Base-by-base conservation (phyloP, 2,113 vertebrate genomes). In the Dendropsophus ebraccatus region DNA sequence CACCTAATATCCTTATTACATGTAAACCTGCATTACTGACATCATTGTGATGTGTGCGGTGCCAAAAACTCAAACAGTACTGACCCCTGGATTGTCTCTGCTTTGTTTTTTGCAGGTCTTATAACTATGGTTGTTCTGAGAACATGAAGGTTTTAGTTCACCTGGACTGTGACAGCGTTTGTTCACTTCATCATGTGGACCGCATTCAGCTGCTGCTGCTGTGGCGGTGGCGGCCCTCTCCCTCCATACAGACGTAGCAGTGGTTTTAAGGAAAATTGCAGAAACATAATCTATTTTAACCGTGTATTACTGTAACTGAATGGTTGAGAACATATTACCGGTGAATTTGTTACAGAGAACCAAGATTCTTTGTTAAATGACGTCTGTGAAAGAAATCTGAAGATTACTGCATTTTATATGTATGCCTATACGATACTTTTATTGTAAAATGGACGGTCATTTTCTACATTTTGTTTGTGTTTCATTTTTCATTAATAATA, bases 51-150 rank as follows among this genome's bases (percentile, higher is more conserved):
- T 8, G 41, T 41, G 12, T 13, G 25, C 14, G 1, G 2, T 28
- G 25, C 10, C 25, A 65, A 65, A 0, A 28, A 65, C n/a, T 30
- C 3, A 65, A 13, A 28, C 19, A 30, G 2, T 28, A 30, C 0
- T 69, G 30, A 69, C 30, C 25, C 37, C 41, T 77, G 32, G 45
- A 88, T 92, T 65, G 89, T 69, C 60, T 4, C 21, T 10, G 50
- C 83, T 91, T n/a, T n/a, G n/a, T n/a, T 91, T 89, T 69, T 91
- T 94, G 82, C 88, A 99, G 98, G 97, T 95, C 97, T 99, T 94
- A 97, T 99, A 91, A 99, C 98, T 87, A 99, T 99, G 98, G 97
- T 98, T 92, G 96, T 98, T 90, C 94, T 99, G 89, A 91, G 93
- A 92, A 95, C 94, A 93, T 95, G 91, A 95, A 85, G 89, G 88